Base-by-base conservation (phyloP, 2,888 invertebrate species). In the Hecatera dysodea region DNA sequence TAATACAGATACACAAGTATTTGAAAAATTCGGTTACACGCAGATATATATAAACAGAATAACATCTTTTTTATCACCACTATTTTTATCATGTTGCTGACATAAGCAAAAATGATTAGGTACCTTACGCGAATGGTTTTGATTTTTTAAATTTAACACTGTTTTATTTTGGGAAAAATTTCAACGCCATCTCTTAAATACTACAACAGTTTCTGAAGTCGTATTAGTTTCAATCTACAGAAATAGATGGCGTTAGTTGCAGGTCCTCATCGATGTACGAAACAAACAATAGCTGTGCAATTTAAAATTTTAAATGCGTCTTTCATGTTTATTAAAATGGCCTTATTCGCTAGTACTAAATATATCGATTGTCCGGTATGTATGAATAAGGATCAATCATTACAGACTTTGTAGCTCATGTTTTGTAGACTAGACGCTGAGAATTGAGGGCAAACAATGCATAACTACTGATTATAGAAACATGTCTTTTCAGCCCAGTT, bases 381-480 rank as follows among this genome's bases (percentile, higher is more conserved):
- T 39, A 39, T 12, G 55, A 5, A 22, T 33, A 50, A 52, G 12
- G 19, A 39, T 36, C 27, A 24, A 72, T 39, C 3, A 22, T 46
- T 17, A n/a, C 2, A 3, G n/a, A 17, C n/a, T 27, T 44, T 15
- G 11, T 15, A 19, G 39, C 33, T 48, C 8, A 46, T 46, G 17
- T 75, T 67, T 48, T 27, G 19, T 44, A 27, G 15, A 27, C 53
- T 72, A 36, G 9, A 46, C n/a, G 8, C 46, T 19, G 12, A 56
- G 27, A 74, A 66, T 53, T 66, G 56, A 75, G 67, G 56, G 27
- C 80, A 80, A 75, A 61, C 52, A 72, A 72, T 60, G 48, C 53
- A 33, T 53, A 71, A 17, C 72, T 71, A 39, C 22, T 17, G 15
- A 73, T n/a, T 33, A 57, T 19, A 57, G 72, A 42, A 44, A 44